Percentiles rank a stretch among this genome's conserved stretches.
phyloP scores from a whole-genome alignment of 2,797 vertebrate species.

The Liparis tanakae region DNA sequence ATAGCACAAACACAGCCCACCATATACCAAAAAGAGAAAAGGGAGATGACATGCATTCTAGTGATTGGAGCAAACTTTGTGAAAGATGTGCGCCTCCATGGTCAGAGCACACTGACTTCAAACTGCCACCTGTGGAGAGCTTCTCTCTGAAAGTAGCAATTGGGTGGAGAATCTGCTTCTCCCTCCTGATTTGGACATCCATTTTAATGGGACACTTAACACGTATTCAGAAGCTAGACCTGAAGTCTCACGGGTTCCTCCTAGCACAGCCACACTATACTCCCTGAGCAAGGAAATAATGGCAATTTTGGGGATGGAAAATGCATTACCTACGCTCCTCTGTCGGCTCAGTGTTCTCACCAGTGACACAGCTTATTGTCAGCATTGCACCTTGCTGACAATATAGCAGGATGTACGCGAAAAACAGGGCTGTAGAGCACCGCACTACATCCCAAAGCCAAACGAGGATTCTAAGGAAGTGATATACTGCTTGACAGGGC shows the following conservation, averaged over 20 bases:
- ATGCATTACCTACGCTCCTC: slow-evolving; percentile 74
- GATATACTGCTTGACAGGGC: not conserved
- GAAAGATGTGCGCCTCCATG: slow-evolving; percentile 48
- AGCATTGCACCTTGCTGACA: slow-evolving; percentile 49
- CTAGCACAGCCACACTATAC: slow-evolving; percentile 41
- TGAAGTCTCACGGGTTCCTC: slow-evolving; percentile 57
- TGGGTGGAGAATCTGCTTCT: slow-evolving; percentile 66
- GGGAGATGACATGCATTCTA: not conserved
- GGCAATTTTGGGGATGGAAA: slow-evolving; percentile 75
- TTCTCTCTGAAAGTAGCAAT: slow-evolving; percentile 69
- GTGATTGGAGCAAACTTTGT: slow-evolving; percentile 29
- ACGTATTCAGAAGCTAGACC: slow-evolving; percentile 67
- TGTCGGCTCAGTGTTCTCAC: slow-evolving; percentile 73
- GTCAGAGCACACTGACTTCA: slow-evolving; percentile 51
- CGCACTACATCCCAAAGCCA: slow-evolving; percentile 20
- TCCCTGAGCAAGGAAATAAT: slow-evolving; percentile 60
- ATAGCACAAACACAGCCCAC: not conserved
- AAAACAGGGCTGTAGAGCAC: slow-evolving; percentile 39
- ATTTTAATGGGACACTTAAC: slow-evolving; percentile 81
- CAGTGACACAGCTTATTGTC: slow-evolving; percentile 61
- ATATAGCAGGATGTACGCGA: slow-evolving; percentile 51
- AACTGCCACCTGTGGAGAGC: slow-evolving; percentile 62
- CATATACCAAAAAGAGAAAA: not conserved
- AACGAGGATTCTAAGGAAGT: slow-evolving; percentile 14
- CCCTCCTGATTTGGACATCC: slow-evolving; percentile 76